Percentiles rank a stretch among this genome's conserved stretches.
These are phyloP conservation scores for Drosophila kanekoi DNA, from an alignment of 2,888 invertebrate species.

Conservation along the genomic window DNA sequence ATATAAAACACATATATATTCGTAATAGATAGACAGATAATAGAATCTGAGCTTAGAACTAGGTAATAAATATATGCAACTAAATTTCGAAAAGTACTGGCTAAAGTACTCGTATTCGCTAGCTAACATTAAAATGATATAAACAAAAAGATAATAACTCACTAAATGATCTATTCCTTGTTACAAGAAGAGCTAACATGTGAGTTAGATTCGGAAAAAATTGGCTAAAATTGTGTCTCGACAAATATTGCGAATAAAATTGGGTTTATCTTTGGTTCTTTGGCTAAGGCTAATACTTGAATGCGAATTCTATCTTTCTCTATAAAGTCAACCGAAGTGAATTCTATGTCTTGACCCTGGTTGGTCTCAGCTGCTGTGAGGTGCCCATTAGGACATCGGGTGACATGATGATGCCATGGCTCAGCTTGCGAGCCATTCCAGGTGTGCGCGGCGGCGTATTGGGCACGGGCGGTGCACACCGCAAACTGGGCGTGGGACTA, in stretches of 20 bases:
- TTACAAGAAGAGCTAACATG: slow-evolving; percentile 39
- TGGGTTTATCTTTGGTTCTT: slow-evolving; percentile 37
- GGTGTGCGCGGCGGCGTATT: slow-evolving; percentile 51
- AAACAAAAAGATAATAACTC: slow-evolving; percentile 8
- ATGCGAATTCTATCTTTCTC: background rate
- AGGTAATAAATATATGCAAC: slow-evolving; percentile 46
- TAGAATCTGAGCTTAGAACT: slow-evolving; percentile 24
- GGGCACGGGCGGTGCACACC: slow-evolving; percentile 65
- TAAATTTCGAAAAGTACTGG: slow-evolving; percentile 17
- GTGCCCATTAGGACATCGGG: slow-evolving; percentile 63
- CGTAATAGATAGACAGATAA: slow-evolving; percentile 23
- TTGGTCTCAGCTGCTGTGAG: slow-evolving; percentile 18
- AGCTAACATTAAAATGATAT: slow-evolving; percentile 29
- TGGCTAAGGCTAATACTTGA: slow-evolving; percentile 50
- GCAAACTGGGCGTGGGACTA: slow-evolving; percentile 64
- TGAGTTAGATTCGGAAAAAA: slow-evolving; percentile 18
- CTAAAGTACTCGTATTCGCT: slow-evolving; percentile 35
- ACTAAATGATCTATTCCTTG: slow-evolving; percentile 37
- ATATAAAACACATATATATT: slow-evolving; percentile 20
- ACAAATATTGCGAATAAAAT: slow-evolving; percentile 22
- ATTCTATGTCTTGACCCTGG: slow-evolving; percentile 19
- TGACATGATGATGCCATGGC: slow-evolving; percentile 64
- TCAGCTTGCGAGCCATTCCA: slow-evolving; percentile 47
- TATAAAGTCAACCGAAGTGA: slow-evolving; percentile 1
- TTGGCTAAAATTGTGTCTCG: slow-evolving; percentile 15